Conservation (phyloP, 2,888 invertebrate genomes). For the Graphium colonna region DNA sequence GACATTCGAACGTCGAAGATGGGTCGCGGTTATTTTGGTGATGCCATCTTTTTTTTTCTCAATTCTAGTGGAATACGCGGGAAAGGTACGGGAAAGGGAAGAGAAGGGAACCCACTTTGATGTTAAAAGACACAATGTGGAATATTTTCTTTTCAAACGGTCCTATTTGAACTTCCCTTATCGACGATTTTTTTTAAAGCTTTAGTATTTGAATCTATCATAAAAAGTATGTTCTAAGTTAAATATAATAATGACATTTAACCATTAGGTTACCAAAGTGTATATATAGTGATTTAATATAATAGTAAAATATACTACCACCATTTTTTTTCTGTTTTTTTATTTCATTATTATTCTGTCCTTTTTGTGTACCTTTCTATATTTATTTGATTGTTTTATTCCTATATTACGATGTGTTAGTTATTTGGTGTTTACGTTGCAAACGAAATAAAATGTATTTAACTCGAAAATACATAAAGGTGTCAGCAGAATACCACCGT, state of each 20-base stretch:
- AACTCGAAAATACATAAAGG: too few species aligned
- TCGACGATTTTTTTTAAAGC: not conserved
- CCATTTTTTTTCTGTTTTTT: too few species aligned
- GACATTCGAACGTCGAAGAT: constrained; percentile 59
- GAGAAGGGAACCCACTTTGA: not conserved
- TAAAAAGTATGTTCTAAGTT: not conserved
- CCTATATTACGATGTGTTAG: too few species aligned
- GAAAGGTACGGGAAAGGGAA: not conserved
- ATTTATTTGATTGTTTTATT: too few species aligned
- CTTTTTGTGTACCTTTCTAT: too few species aligned
- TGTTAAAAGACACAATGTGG: not conserved
- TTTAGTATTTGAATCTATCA: not conserved
- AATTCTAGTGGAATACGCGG: constrained; percentile 30
- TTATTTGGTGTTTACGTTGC: too few species aligned
- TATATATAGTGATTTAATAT: too few species aligned
- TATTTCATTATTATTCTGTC: too few species aligned
- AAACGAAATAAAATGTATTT: too few species aligned
- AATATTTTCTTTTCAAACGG: not conserved
- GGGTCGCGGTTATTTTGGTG: constrained; percentile 52
- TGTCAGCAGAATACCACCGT: too few species aligned
- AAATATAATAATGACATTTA: constrained; percentile 7
- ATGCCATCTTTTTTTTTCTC: constrained; percentile 42
- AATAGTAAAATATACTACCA: too few species aligned
- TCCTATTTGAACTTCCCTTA: not conserved
- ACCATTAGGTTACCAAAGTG: too few species aligned